Percentiles rank a stretch among this genome's conserved stretches.
phyloP scores from a whole-genome alignment of 2,797 vertebrate genomes.

The Scolopax rusticola region DNA sequence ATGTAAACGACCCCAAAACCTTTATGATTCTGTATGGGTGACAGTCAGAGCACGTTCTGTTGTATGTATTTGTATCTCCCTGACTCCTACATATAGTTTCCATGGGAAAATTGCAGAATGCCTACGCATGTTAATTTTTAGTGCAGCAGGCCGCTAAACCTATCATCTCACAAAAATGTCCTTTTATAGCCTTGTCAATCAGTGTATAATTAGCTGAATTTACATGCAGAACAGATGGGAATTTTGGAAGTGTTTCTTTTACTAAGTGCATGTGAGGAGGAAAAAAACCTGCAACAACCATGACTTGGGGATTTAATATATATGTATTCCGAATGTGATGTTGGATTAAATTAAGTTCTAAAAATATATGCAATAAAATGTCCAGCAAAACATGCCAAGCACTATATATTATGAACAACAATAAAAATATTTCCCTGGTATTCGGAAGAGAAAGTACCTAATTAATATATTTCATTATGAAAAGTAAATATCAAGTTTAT shows the following conservation, averaged over 20 bases:
- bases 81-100: slow-evolving; percentile 43
- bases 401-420: not conserved
- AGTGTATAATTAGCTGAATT: slow-evolving; percentile 70
- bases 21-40: not conserved
- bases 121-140: slow-evolving; percentile 50
- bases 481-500: not conserved
- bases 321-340: not conserved
- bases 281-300: not conserved
- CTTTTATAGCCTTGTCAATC: slow-evolving; percentile 73
- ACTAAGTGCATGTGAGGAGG: not conserved
- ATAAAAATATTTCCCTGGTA: not conserved
- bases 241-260: slow-evolving; percentile 66
- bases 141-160: slow-evolving; percentile 31
- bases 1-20: not conserved
- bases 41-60: not conserved
- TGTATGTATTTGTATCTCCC: slow-evolving; percentile 18
- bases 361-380: not conserved
- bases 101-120: slow-evolving; percentile 56
- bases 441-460: not conserved
- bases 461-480: not conserved
- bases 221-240: slow-evolving; percentile 66
- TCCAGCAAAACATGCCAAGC: not conserved
- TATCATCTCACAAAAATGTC: slow-evolving; percentile 53
- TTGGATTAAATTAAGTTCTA: not conserved
- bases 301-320: slow-evolving; percentile 53